Evolutionary conservation across 1,140 invertebrate genomes (phyloP), one percentile per base, ranked within the genome.

Genomic region (Drosophila arizonae): DNA sequence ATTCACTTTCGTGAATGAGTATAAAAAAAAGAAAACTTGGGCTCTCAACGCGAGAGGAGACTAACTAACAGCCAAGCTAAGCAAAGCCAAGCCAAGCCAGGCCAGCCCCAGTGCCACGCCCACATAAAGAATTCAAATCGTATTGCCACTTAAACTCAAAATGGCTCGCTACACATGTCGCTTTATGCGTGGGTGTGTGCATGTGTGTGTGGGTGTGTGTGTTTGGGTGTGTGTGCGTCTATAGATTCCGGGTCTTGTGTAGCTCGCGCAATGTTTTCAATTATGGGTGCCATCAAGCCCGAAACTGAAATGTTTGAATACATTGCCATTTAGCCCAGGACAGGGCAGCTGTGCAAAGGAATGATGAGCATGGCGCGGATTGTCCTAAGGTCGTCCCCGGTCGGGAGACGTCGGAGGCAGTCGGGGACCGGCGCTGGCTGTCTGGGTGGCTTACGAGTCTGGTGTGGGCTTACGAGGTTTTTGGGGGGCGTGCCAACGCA

Each of bases 131-230:
- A 86, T 86, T 82, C 79, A 86, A 87, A 86, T 86, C 76, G 82
- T 79, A 86, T 86, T 86, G 82, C 82, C 82, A 87, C 82, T 87
- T 86, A 79, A 86, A 87, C 79, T 82, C 82, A 87, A 86, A 87
- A 86, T 76, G 72, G 76, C 79, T 79, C 70, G 69, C 82, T 76
- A 74, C 84, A 86, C 68, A 79, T 82, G 69, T 81, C 72, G 41
- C 72, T 71, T 15, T 50, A 21, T 13, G 21, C 21, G 21, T 26
- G 6, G 69, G 58, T 58, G 46, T 45, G 39, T 48, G 39, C 51
- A 8, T 60, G 15, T 55, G 24, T 57, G 54, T 67, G 46, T 45
- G 50, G 55, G 15, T 55, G 24, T 57, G 54, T 67, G 46, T 45
- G 50, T 52, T 30, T 48, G 63, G 50, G 58, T 71, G 46, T 50